Evolutionary conservation across 2,888 invertebrate species (phyloP).

Genomic region (Thyatira batis): DNA sequence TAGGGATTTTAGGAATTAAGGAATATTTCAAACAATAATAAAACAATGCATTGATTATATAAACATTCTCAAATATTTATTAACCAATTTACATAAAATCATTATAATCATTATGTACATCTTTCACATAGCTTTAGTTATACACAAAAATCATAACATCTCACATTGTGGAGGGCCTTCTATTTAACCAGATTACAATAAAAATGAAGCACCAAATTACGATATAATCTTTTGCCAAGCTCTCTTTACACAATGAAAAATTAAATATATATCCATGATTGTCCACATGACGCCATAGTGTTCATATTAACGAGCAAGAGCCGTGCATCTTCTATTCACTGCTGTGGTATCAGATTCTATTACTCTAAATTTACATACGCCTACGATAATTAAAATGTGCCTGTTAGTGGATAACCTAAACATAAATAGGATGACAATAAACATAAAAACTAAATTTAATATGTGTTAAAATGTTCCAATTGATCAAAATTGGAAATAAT

Average conservation of each 20-base stretch:
- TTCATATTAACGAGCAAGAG: slow-evolving; percentile 33
- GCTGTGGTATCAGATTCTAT: slow-evolving; percentile 32
- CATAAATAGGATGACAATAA: slow-evolving; percentile 65
- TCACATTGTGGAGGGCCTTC: slow-evolving; percentile 79
- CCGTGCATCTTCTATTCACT: slow-evolving; percentile 30
- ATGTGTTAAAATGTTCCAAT: slow-evolving; percentile 55
- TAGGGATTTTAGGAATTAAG: background rate
- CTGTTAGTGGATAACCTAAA: slow-evolving; percentile 61
- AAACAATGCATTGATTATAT: slow-evolving; percentile 72
- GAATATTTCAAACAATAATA: slow-evolving; percentile 24
- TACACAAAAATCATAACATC: slow-evolving; percentile 75
- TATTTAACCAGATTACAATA: slow-evolving; percentile 68
- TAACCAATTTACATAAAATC: slow-evolving; percentile 83
- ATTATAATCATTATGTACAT: slow-evolving; percentile 79
- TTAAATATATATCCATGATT: slow-evolving; percentile 41
- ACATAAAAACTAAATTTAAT: slow-evolving; percentile 49
- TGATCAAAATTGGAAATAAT: slow-evolving; percentile 22
- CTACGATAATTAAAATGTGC: slow-evolving; percentile 52
- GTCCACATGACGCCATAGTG: slow-evolving; percentile 25
- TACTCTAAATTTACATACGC: slow-evolving; percentile 39
- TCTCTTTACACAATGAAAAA: slow-evolving; percentile 63
- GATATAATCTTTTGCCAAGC: slow-evolving; percentile 72
- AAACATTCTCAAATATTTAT: slow-evolving; percentile 83
- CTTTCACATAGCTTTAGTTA: slow-evolving; percentile 78
- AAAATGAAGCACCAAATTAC: slow-evolving; percentile 65